phyloP scores from a whole-genome alignment of 35 echinoderm and acorn worm genomes.

The Stichopus chloronotus region DNA sequence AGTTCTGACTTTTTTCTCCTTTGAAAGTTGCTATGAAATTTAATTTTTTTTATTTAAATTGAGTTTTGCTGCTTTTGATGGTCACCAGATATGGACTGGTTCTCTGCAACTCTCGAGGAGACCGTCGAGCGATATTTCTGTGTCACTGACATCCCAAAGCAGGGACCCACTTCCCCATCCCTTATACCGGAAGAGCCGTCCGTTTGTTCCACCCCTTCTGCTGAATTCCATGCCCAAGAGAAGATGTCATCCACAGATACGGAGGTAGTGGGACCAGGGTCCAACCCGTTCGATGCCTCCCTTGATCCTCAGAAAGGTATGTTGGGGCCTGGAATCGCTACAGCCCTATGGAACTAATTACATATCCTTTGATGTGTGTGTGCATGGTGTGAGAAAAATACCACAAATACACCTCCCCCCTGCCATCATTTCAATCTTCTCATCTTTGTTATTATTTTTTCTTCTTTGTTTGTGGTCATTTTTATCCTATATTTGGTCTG shows the following conservation, averaged over 20 bases:
- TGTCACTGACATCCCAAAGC: slow-evolving; percentile 24
- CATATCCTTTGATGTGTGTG: too few species aligned
- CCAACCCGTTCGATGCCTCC: not conserved
- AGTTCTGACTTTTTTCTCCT: too few species aligned
- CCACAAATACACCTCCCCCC: too few species aligned
- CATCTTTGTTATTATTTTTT: too few species aligned
- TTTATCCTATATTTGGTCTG: too few species aligned
- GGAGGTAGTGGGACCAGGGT: not conserved
- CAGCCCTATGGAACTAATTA: too few species aligned
- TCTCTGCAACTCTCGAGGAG: slow-evolving; percentile 63
- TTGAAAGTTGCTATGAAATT: too few species aligned
- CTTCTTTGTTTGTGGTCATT: too few species aligned
- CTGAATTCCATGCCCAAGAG: slow-evolving; percentile 1
- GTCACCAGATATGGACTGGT: slow-evolving; percentile 81
- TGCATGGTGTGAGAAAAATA: too few species aligned
- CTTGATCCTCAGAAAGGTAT: slow-evolving; percentile 7
- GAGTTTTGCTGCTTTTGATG: slow-evolving; percentile 1
- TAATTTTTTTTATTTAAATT: not conserved
- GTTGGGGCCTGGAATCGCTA: not conserved
- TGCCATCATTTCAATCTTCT: too few species aligned
- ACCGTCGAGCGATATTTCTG: slow-evolving; percentile 84
- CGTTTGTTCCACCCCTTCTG: not conserved
- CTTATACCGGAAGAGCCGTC: slow-evolving; percentile 2
- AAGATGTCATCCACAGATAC: not conserved
- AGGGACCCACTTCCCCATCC: not conserved